Evolutionary conservation across 92 coral and sea anemone genomes (phyloP).

Genomic region (Phymanthus crucifer): DNA sequence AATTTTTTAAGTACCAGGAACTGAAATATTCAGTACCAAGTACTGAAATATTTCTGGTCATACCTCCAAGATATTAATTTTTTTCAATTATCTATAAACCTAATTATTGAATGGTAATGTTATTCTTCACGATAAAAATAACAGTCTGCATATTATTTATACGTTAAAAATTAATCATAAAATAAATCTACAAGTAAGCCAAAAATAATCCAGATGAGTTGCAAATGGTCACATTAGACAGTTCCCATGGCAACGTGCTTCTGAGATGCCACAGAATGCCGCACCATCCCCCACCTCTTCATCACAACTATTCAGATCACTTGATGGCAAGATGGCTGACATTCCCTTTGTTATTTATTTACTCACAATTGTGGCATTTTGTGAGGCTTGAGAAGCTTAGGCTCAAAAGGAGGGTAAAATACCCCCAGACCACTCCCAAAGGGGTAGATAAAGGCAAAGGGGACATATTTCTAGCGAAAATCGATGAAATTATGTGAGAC

Average conservation of each 20-base stretch:
- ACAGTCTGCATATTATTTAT: not conserved
- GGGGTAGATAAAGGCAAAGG: slow-evolving; percentile 10
- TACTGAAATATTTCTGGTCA: not conserved
- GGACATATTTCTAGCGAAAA: slow-evolving; percentile 19
- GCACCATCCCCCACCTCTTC: slow-evolving; percentile 6
- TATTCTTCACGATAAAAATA: not conserved
- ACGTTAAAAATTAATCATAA: not conserved
- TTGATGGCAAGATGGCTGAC: slow-evolving; percentile 68
- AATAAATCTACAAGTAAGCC: not conserved
- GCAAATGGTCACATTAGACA: slow-evolving; percentile 6
- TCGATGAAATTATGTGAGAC: not conserved
- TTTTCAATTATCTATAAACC: not conserved
- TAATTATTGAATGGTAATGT: not conserved
- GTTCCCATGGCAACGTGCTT: slow-evolving; percentile 67
- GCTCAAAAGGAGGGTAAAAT: slow-evolving; percentile 38
- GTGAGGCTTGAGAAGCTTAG: not conserved
- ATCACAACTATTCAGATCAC: not conserved
- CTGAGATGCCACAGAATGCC: not conserved
- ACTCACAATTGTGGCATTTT: slow-evolving; percentile 13
- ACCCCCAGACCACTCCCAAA: slow-evolving; percentile 71
- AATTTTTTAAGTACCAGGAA: too few species aligned
- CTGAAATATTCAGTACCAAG: not conserved
- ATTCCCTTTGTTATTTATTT: slow-evolving; percentile 18
- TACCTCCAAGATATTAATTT: too few species aligned
- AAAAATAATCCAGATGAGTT: not conserved